Evolutionary conservation across 2,113 vertebrate genomes (phyloP).

Genomic region (Tapirus terrestris): DNA sequence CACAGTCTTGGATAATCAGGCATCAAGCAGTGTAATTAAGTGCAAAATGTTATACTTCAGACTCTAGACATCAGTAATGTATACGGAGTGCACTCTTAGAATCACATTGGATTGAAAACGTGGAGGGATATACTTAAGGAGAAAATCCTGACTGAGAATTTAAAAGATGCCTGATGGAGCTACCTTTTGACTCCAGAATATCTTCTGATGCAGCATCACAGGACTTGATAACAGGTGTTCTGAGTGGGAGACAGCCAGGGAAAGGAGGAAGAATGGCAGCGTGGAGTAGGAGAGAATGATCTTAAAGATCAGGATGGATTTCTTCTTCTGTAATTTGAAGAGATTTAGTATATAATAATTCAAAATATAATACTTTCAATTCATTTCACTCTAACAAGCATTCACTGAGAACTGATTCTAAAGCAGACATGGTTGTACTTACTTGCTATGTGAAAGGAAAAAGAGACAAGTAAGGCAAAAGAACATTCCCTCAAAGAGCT

Average conservation of each 20-base stretch:
- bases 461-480: not conserved
- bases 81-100: not conserved
- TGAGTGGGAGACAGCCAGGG: not conserved
- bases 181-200: not conserved
- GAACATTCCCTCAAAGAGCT: not conserved
- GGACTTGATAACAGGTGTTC: not conserved
- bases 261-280: not conserved
- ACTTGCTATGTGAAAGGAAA: not conserved
- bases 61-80: not conserved
- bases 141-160: not conserved
- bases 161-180: not conserved
- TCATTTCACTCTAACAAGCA: not conserved
- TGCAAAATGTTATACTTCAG: not conserved
- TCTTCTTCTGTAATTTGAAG: not conserved
- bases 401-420: not conserved
- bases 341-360: not conserved
- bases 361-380: not conserved
- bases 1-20: not conserved
- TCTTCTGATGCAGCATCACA: not conserved
- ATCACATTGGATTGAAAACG: not conserved
- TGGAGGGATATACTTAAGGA: not conserved
- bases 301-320: not conserved
- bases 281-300: too few species aligned
- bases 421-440: fast-evolving
- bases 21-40: conserved; percentile 33